Percentiles rank a stretch among this genome's conserved stretches.
phyloP scores from a whole-genome alignment of 2,888 invertebrate species.

The Litoditis marina region DNA sequence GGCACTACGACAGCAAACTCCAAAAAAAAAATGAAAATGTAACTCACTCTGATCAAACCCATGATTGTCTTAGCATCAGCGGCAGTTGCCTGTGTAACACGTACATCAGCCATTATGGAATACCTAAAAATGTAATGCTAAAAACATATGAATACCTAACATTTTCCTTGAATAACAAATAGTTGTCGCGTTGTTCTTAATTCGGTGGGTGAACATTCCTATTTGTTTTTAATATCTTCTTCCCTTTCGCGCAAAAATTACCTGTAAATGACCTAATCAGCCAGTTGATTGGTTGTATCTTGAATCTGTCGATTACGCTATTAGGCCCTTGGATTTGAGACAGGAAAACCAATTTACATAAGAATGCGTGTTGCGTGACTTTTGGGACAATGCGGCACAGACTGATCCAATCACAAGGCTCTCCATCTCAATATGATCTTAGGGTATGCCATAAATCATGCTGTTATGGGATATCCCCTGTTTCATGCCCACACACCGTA shows the following conservation, averaged over 20 bases:
- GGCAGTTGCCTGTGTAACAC: slow-evolving; percentile 5
- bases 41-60: slow-evolving; percentile 14
- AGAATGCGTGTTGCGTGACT: no score
- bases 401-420: no score
- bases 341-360: not conserved
- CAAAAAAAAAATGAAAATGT: no score
- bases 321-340: not conserved
- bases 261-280: not conserved
- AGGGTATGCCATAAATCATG: no score
- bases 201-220: not conserved
- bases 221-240: not conserved
- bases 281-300: no score
- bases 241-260: not conserved
- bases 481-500: no score
- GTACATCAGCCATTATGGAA: slow-evolving; percentile 4
- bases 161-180: not conserved
- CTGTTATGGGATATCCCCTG: no score
- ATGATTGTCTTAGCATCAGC: slow-evolving; percentile 12
- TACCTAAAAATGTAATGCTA: no score
- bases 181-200: not conserved
- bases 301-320: not conserved
- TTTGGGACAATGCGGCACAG: no score
- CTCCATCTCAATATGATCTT: no score
- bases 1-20: no score
- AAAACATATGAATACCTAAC: no score